Base-by-base conservation (phyloP, 2,113 vertebrate species). In the Grammomys dolichurus region DNA sequence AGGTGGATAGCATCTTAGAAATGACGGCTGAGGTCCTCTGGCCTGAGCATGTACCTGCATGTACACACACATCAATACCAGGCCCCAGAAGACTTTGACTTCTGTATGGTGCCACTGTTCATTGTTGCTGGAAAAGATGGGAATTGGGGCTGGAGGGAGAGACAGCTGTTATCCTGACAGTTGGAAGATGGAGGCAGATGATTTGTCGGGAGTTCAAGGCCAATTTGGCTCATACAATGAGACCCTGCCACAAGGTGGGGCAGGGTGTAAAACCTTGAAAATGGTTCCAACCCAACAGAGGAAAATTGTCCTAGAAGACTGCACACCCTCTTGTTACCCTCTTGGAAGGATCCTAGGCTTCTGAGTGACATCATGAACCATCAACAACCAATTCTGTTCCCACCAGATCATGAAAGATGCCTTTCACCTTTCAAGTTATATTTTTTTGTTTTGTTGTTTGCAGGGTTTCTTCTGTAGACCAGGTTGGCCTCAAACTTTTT, bases 61-160 rank as follows among this genome's bases (percentile, higher is more conserved):
- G 14, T 33, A 3, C 8, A 3, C 63, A 46, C 24, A 51, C 85
- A 67, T 33, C 24, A 0, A 67, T 90, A 76, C 85, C 91, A 95
- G 91, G 98, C 96, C 24, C 97, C 96, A 87, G 92, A 97, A 98
- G 98, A 95, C 96, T 98, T 96, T 97, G 98, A 97, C 78, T 91
- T 98, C 98, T 98, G 97, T 97, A 87, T 97, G 60, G 97, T 96
- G 13, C 98, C 98, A 17, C 98, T 99, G 36, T 72, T n/a, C 17
- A 40, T 36, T 72, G 70, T 72, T 72, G 36, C 70, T 72, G 36
- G 7, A 72, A 72, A 72, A 72, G 36, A n/a, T 17, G 17, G 91
- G 96, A 97, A 87, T 56, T 94, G 96, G 54, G 95, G 89, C 75
- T 96, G 97, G 95, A 7, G 22, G 60, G 60, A 6, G 63, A 11